Evolutionary conservation across 1,140 invertebrate genomes (phyloP), one percentile per base, ranked within the genome.

Genomic region (Drosophila grimshawi): DNA sequence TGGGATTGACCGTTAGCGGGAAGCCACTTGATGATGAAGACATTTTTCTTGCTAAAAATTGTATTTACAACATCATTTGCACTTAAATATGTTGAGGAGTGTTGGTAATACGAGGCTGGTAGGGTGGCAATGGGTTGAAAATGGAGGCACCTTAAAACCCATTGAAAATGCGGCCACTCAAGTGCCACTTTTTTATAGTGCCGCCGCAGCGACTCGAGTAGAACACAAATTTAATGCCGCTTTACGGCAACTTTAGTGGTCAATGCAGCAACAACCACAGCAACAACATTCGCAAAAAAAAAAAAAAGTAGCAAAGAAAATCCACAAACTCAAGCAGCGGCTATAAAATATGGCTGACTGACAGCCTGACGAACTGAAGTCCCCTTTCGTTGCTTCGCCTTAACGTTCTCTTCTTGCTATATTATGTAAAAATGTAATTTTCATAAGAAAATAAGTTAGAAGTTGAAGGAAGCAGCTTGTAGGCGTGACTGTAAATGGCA

Each of bases 381-480:
- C 66, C 41, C 41, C 29, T 27, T 52, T 32, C 45, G 11, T 45
- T 69, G n/a, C 27, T 39, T 35, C 41, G n/a, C 7, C 11, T 43
- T 19, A 19, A 19, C 19, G 19, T 19, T 19, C 5, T 29, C 57
- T 51, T 60, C 78, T 64, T 80, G 59, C 80, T 83, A 80, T 85
- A 83, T 83, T 83, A 85, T 83, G 80, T 83, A 80, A 85, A 82
- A 83, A 85, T 85, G 82, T 76, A 85, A 80, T 76, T 76, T 79
- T 72, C 63, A 60, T 68, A 48, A 72, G 73, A 66, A 71, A 67
- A 60, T 33, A 41, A n/a, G n/a, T 32, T 11, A 49, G 51, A 41
- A 55, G 62, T 35, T 55, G 7, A 56, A 6, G n/a, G 3, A 2
- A 6, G n/a, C 8, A n/a, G 48, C 5, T 5, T 45, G 56, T 29